Base-by-base conservation (phyloP, 2,797 vertebrate species). In the Tangara arthus region DNA sequence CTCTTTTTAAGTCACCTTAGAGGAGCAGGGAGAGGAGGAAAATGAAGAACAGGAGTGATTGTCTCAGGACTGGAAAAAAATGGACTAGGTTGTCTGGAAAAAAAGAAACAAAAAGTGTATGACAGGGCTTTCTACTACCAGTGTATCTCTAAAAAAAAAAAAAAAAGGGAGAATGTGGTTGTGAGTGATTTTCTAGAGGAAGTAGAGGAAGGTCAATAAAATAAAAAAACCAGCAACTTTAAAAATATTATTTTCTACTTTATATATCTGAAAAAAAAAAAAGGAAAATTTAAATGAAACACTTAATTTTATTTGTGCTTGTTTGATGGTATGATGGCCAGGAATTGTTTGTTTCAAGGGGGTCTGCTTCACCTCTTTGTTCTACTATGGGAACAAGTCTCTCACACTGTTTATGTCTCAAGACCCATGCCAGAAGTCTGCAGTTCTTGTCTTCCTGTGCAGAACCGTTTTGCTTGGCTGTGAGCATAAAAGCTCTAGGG, bases 391-490 rank as follows among this genome's bases (percentile, higher is more conserved):
- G 88, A 97, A 93, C 72, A 66, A 94, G 41, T 87, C 41, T 89
- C 66, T 93, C 23, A 11, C 9, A 71, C 82, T 96, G 92, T 93
- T 91, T 94, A 77, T 95, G 93, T 94, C 95, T 96, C 94, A 87
- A 97, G 95, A 85, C 59, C 56, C 73, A n/a, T 80, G 92, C 93
- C 86, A 95, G 88, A 93, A 94, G 95, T 97, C 96, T 96, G 92
- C 90, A 95, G 81, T 94, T 95, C 83, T 95, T 95, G 95, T 87
- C 90, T 95, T 95, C 89, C 68, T 92, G 87, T 37, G 19, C 75
- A 89, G 75, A 93, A 92, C 75, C 68, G 47, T 96, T 96, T 94
- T 97, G 80, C 77, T 96, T 96, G 95, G 91, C 96, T 6, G 8
- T 95, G 35, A 95, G 65, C 81, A 44, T 71, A 69, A 95, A 96